Evolutionary conservation across 2,888 invertebrate species (phyloP).

Genomic region (Eledone cirrhosa): DNA sequence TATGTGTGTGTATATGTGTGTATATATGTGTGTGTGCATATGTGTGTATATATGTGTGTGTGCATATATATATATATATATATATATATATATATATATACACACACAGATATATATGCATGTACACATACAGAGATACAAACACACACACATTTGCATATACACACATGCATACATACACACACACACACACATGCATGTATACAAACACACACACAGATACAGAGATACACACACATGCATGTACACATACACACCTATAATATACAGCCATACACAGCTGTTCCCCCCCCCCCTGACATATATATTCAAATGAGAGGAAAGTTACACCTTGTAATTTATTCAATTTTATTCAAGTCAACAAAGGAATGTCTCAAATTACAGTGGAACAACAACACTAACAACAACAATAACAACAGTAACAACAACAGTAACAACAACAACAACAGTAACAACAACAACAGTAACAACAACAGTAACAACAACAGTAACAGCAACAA

Average conservation of each 20-base stretch:
- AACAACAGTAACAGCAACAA: no score
- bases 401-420: no score
- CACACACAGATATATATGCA: no score
- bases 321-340: no score
- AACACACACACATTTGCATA: background rate
- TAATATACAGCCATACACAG: background rate
- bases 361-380: no score
- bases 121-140: background rate
- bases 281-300: background rate
- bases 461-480: no score
- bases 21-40: background rate
- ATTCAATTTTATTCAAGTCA: no score
- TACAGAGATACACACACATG: background rate
- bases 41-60: background rate
- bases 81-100: background rate
- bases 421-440: no score
- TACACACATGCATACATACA: background rate
- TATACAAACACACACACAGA: background rate
- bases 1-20: background rate
- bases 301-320: no score
- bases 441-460: no score
- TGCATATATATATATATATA: no score
- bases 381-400: no score
- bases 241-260: background rate
- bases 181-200: background rate